Percentiles rank a stretch among this genome's conserved stretches.
These are phyloP conservation scores for Alviniconcha strummeri DNA, from an alignment of 2,888 invertebrate species.

Conservation along the genomic window DNA sequence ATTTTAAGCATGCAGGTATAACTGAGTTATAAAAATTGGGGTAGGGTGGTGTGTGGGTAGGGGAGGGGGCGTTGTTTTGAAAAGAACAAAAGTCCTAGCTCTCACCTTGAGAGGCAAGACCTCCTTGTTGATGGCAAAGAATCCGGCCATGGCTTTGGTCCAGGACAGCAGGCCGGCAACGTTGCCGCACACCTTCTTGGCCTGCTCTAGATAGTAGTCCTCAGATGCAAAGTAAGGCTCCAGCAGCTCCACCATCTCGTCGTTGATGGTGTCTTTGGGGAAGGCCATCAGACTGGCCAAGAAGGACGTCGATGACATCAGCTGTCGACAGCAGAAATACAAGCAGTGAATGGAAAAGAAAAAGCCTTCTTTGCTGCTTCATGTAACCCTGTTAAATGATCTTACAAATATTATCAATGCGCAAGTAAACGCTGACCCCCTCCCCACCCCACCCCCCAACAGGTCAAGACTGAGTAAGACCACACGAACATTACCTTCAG, in stretches of 20 bases:
- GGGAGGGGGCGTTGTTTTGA: too few species aligned
- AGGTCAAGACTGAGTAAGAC: too few species aligned
- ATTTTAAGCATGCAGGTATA: too few species aligned
- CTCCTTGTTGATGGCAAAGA: slow-evolving; percentile 91
- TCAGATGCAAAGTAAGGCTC: slow-evolving; percentile 71
- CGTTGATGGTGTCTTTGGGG: slow-evolving; percentile 78
- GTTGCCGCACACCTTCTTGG: slow-evolving; percentile 71
- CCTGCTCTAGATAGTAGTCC: slow-evolving; percentile 72
- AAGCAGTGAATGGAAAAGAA: not conserved
- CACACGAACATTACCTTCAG: slow-evolving; percentile 78
- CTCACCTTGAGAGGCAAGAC: slow-evolving; percentile 90
- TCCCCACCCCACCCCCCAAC: too few species aligned
- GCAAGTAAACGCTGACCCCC: too few species aligned
- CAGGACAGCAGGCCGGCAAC: slow-evolving; percentile 72
- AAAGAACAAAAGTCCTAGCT: too few species aligned
- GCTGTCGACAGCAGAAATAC: slow-evolving; percentile 47
- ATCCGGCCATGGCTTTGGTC: slow-evolving; percentile 71
- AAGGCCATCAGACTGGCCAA: slow-evolving; percentile 87
- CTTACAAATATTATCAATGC: too few species aligned
- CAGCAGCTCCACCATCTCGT: slow-evolving; percentile 73
- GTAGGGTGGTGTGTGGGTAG: too few species aligned
- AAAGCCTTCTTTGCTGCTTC: too few species aligned
- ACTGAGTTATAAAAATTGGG: too few species aligned
- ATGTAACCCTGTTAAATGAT: too few species aligned
- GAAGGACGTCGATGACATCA: slow-evolving; percentile 70